A percentile compares a stretch with the other conserved stretches of the same genome.
Conservation (phyloP, 2,113 vertebrate species). For the Salvelinus alpinus region DNA sequence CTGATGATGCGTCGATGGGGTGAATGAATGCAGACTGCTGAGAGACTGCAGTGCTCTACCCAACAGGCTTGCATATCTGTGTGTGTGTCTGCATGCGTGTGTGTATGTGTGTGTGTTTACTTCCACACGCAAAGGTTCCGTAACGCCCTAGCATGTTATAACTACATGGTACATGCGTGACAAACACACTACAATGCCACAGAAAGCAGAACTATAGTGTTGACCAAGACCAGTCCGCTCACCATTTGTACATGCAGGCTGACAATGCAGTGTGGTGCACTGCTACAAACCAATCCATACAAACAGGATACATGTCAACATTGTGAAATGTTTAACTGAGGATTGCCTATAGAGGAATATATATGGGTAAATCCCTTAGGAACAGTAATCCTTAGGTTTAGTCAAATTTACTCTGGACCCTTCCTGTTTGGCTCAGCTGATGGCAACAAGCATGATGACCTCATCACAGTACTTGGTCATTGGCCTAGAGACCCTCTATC, state of each 20-base stretch:
- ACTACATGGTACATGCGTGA: slow-evolving; percentile 41
- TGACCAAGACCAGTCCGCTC: neutral
- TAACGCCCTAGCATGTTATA: slow-evolving; percentile 60
- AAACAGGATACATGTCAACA: neutral
- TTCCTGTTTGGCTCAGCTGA: slow-evolving; percentile 74
- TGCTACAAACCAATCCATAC: slow-evolving; percentile 29
- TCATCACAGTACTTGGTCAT: slow-evolving; percentile 70
- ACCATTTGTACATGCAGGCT: neutral
- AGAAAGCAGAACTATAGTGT: neutral
- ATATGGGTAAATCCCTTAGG: slow-evolving; percentile 55
- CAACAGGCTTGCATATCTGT: neutral
- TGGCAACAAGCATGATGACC: slow-evolving; percentile 81
- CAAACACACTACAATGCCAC: neutral
- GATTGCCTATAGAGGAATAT: slow-evolving; percentile 16
- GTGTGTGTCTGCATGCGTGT: neutral
- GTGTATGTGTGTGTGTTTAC: neutral
- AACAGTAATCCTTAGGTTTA: slow-evolving; percentile 55
- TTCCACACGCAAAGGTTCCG: slow-evolving; percentile 55
- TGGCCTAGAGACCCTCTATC: slow-evolving; percentile 64
- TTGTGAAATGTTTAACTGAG: neutral
- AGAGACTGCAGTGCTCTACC: slow-evolving; percentile 1
- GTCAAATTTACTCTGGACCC: slow-evolving; percentile 62
- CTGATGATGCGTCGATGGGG: slow-evolving; percentile 24
- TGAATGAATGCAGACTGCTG: slow-evolving; percentile 44
- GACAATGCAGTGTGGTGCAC: slow-evolving; percentile 13